Evolutionary conservation across 2,797 vertebrate genomes (phyloP).

Genomic region (Chelonia mydas): DNA sequence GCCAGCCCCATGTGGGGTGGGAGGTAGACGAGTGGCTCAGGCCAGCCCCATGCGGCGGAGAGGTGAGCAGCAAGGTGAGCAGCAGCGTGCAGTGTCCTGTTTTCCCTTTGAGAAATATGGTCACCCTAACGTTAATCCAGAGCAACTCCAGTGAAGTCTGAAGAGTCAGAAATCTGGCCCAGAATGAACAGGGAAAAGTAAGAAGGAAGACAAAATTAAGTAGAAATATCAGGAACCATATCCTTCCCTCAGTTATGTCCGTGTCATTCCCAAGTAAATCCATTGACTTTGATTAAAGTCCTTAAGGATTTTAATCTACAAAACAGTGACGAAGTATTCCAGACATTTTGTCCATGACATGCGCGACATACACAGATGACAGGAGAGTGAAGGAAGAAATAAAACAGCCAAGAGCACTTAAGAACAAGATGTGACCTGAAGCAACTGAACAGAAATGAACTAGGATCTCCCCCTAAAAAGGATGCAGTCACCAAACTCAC

Average conservation of each 20-base stretch:
- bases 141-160: not conserved
- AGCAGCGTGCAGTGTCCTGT: too few relatives aligned
- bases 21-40: too few relatives aligned
- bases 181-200: not conserved
- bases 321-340: not conserved
- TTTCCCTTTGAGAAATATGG: not conserved
- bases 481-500: constrained; percentile 46
- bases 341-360: not conserved
- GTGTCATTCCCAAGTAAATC: not conserved
- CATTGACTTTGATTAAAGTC: not conserved
- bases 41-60: too few relatives aligned
- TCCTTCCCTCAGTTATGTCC: not conserved
- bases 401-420: constrained; percentile 9
- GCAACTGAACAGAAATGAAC: not conserved
- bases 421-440: constrained; percentile 42
- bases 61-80: too few relatives aligned
- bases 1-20: too few relatives aligned
- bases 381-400: not conserved
- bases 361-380: not conserved
- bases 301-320: not conserved
- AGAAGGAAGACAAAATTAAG: not conserved
- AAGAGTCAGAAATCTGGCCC: not conserved
- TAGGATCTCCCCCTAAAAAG: not conserved
- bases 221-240: not conserved
- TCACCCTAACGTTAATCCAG: not conserved